Conservation (phyloP, 2,113 vertebrate genomes). For the Riparia riparia region DNA sequence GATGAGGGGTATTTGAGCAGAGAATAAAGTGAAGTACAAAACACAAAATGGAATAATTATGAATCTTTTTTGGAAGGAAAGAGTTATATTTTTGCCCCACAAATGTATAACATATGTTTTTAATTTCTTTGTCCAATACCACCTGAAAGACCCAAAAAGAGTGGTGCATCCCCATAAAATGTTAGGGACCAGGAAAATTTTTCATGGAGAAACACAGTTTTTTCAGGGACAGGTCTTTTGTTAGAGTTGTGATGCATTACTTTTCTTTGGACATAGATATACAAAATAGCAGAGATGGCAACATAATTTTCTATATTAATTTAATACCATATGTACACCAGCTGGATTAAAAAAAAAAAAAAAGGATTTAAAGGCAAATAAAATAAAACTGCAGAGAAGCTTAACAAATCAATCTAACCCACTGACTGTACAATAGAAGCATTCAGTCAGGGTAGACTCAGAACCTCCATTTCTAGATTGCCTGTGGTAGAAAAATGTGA, state of each 20-base stretch:
- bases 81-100: not conserved
- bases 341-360: not conserved
- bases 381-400: not conserved
- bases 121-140: not conserved
- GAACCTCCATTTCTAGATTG: not conserved
- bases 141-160: not conserved
- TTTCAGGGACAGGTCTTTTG: not conserved
- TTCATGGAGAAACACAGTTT: not conserved
- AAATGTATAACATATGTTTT: not conserved
- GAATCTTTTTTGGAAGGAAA: not conserved
- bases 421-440: rapidly evolving
- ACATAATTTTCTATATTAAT: not conserved
- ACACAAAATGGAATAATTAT: not conserved
- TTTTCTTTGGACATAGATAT: not conserved
- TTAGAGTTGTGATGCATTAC: not conserved
- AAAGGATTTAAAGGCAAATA: not conserved
- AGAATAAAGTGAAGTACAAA: not conserved
- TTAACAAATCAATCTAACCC: not conserved
- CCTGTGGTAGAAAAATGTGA: not conserved
- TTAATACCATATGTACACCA: not conserved
- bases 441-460: not conserved
- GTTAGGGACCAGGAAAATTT: not conserved
- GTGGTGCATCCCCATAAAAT: not conserved
- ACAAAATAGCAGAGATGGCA: not conserved
- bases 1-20: not conserved